Conservation (phyloP, 2,888 invertebrate species). For the Caenorhabditis virilis region DNA sequence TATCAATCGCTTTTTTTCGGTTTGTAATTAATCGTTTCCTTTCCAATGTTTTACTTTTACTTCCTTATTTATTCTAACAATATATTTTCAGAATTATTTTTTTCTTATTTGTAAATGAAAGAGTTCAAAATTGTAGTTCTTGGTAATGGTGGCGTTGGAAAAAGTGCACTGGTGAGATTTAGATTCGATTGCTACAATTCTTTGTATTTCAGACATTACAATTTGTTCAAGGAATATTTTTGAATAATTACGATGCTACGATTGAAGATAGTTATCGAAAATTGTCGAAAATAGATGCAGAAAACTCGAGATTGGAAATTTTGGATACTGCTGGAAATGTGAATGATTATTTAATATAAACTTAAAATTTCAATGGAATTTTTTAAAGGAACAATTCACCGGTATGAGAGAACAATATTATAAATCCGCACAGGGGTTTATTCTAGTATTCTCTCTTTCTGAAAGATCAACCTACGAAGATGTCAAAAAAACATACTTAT, state of each 20-base stretch:
- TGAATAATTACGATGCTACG: constrained; percentile 97
- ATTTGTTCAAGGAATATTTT: constrained; percentile 97
- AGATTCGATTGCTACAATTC: neutral
- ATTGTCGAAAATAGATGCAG: constrained; percentile 97
- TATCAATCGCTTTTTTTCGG: too few species aligned
- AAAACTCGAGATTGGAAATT: constrained; percentile 98
- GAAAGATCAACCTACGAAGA: constrained; percentile 99
- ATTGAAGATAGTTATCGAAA: constrained; percentile 99
- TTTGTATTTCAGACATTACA: constrained; percentile 79
- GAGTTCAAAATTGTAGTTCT: constrained; percentile 99
- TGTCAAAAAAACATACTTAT: constrained; percentile 78
- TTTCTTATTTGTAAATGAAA: constrained; percentile 78
- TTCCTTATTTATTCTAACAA: too few species aligned
- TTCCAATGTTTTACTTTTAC: too few species aligned
- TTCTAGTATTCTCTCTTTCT: constrained; percentile 97
- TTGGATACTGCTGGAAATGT: constrained; percentile 97
- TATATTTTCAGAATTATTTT: too few species aligned
- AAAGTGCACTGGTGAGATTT: constrained; percentile 81
- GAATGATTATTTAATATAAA: too few species aligned
- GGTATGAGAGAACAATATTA: constrained; percentile 99
- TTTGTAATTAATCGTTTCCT: too few species aligned
- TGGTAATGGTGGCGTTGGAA: constrained; percentile 98
- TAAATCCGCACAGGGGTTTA: constrained; percentile 99
- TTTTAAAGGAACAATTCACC: constrained; percentile 86
- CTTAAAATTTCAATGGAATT: neutral